Percentiles rank a stretch among this genome's conserved stretches.
These are phyloP conservation scores for Eudorcas thomsonii DNA, from an alignment of 2,113 vertebrate genomes.

Conservation along the genomic window DNA sequence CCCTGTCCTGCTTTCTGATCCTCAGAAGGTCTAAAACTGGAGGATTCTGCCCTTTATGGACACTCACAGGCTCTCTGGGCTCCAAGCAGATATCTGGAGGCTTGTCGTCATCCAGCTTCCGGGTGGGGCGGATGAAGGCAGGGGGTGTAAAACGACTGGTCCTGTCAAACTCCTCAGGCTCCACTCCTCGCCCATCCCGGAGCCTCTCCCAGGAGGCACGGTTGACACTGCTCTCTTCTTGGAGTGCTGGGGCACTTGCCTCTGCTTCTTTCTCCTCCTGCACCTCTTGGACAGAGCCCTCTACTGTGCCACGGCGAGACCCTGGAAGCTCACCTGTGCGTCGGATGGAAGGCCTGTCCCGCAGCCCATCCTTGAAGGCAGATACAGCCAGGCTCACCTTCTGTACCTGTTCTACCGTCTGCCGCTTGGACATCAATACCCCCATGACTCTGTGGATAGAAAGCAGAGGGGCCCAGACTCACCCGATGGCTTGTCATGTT, in stretches of 20 bases:
- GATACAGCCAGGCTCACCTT: conserved; percentile 94
- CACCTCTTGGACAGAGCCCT: conserved; percentile 79
- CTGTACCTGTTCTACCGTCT: conserved; percentile 98
- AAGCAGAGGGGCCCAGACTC: background rate
- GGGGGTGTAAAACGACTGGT: conserved; percentile 89
- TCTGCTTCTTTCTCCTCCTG: conserved; percentile 79
- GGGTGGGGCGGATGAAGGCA: conserved; percentile 90
- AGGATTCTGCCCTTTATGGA: rapidly evolving
- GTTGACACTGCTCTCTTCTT: conserved; percentile 82
- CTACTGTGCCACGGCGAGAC: conserved; percentile 74
- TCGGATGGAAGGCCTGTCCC: conserved; percentile 82
- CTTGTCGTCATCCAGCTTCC: conserved; percentile 90
- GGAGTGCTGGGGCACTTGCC: conserved; percentile 53
- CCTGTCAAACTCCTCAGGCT: conserved; percentile 93
- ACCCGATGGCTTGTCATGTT: background rate
- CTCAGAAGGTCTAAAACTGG: background rate
- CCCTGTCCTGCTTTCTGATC: background rate
- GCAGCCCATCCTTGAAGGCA: conserved; percentile 92
- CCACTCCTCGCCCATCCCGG: conserved; percentile 93
- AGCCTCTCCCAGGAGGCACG: conserved; percentile 94
- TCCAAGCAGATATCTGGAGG: conserved; percentile 87
- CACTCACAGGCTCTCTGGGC: conserved; percentile 88
- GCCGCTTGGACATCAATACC: conserved; percentile 96
- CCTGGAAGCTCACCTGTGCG: conserved; percentile 70
- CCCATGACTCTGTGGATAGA: conserved; percentile 87